Percentiles rank a stretch among this genome's conserved stretches.
Conservation (phyloP, 2,888 invertebrate genomes). For the Sceliomorpha sp. region DNA sequence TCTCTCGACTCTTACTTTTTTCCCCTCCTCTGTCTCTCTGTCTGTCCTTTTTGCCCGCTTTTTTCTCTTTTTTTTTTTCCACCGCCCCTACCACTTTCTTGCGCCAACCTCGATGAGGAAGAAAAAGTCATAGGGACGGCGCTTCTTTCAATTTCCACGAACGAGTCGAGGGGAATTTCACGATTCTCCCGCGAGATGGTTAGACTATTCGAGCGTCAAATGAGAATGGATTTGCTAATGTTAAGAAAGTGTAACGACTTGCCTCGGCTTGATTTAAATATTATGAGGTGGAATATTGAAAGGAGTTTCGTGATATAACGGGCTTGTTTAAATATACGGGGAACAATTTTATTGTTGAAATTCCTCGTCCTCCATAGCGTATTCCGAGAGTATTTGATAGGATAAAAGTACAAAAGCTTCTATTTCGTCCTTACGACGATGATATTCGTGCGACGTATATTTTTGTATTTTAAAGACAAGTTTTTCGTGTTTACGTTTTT, state of each 20-base stretch:
- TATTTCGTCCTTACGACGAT: too few relatives aligned
- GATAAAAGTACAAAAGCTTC: too few relatives aligned
- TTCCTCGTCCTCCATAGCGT: too few relatives aligned
- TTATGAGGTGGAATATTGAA: conserved; percentile 22
- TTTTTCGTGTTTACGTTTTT: too few relatives aligned
- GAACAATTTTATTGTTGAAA: too few relatives aligned
- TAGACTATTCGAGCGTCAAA: conserved; percentile 38
- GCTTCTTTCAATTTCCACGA: conserved; percentile 37
- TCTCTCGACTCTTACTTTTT: too few relatives aligned
- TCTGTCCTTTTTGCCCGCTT: conserved; percentile 12
- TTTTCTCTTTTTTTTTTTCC: too few relatives aligned
- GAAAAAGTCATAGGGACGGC: conserved; percentile 17
- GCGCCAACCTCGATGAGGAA: conserved; percentile 13
- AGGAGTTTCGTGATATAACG: too few relatives aligned
- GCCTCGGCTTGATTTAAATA: conserved; percentile 36
- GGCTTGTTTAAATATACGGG: conserved; percentile 45
- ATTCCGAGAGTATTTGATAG: too few relatives aligned
- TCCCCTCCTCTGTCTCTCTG: neutral
- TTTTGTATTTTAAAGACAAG: too few relatives aligned
- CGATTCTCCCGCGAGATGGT: conserved; percentile 39
- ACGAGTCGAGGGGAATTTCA: conserved; percentile 18
- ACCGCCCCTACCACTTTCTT: conserved; percentile 1
- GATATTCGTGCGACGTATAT: too few relatives aligned
- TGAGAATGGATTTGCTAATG: conserved; percentile 46
- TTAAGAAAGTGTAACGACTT: conserved; percentile 8